Evolutionary conservation across 2,888 invertebrate species (phyloP), one percentile per base, ranked within the genome.

Genomic region (Lasioglossum vierecki): DNA sequence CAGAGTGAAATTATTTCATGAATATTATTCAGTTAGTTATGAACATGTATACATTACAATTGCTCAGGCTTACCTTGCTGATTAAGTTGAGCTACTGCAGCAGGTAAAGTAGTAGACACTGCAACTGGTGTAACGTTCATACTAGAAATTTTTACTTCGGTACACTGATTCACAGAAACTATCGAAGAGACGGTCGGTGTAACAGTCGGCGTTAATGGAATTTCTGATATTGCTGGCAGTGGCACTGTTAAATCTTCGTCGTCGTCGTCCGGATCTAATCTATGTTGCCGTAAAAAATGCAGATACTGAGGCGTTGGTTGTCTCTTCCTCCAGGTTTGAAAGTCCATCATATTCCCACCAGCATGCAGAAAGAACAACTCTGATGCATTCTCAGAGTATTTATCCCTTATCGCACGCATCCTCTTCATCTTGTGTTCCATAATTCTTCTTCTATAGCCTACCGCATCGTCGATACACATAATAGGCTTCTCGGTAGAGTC

Each of bases 271-370:
- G 96, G 96, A 91, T 97, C 97, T 92, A 97, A 96, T 85, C 96
- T 96, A 91, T 97, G 96, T 92, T 97, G 97, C 93, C 97, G 97
- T 91, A 98, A 95, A 95, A 98, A 98, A 79, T 97, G 96, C 85
- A 97, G 94, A 93, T 98, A 97, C 94, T 97, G 97, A 84, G 97
- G 96, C 89, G 97, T 96, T 82, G 97, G 97, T 88, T 98, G 97
- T 92, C 97, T 96, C 95, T 98, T 98, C 91, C 97, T 97, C 97
- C 98, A 99, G 91, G 96, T 96, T 91, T 97, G 96, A 95, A 97
- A 98, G 95, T 99, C 99, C 96, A 98, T 97, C 96, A 98, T 97
- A 95, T 98, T 98, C 88, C 98, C 98, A 91, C 97, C 97, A 92
- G 97, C 97, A 95, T 98, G 98, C 92, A 99, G 96, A 95, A 98